Percentiles rank a stretch among this genome's conserved stretches.
Evolutionary conservation across 1,140 invertebrate genomes (phyloP).

Genomic region (Agraylea sexmaculata): DNA sequence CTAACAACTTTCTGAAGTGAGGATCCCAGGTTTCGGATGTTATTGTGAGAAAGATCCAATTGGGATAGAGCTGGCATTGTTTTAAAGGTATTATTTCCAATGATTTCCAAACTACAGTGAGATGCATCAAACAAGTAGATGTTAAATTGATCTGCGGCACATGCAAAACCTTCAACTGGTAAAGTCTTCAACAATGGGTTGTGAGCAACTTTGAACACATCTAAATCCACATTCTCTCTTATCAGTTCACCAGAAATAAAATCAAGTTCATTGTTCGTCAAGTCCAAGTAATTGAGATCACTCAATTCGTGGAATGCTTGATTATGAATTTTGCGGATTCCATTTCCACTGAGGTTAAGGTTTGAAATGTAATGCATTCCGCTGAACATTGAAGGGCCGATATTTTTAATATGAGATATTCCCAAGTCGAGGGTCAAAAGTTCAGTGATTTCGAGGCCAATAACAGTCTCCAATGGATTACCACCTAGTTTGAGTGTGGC

Average conservation of each 20-base stretch:
- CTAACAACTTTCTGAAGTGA: constrained; percentile 41
- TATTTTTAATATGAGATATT: constrained; percentile 47
- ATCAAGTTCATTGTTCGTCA: constrained; percentile 54
- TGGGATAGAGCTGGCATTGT: constrained; percentile 51
- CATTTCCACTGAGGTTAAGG: constrained; percentile 49
- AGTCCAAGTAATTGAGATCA: constrained; percentile 50
- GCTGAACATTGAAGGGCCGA: constrained; percentile 51
- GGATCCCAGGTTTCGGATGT: constrained; percentile 38
- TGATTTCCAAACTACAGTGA: constrained; percentile 49
- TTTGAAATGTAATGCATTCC: constrained; percentile 48
- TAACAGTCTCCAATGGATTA: constrained; percentile 41
- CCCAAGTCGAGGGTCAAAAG: constrained; percentile 50
- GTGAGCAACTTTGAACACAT: constrained; percentile 52
- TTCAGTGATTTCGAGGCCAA: constrained; percentile 39
- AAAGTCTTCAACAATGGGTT: constrained; percentile 49
- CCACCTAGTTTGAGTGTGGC: constrained; percentile 48
- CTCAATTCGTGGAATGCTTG: constrained; percentile 51
- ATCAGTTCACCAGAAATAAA: constrained; percentile 51
- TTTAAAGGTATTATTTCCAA: constrained; percentile 49
- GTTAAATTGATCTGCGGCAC: constrained; percentile 44
- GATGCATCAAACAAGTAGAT: constrained; percentile 55
- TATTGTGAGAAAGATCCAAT: constrained; percentile 52
- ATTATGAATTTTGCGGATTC: constrained; percentile 50
- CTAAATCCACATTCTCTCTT: constrained; percentile 50
- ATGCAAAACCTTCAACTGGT: constrained; percentile 44